Conservation (phyloP, 1,140 invertebrate genomes). For the Drosophila kanapiae region DNA sequence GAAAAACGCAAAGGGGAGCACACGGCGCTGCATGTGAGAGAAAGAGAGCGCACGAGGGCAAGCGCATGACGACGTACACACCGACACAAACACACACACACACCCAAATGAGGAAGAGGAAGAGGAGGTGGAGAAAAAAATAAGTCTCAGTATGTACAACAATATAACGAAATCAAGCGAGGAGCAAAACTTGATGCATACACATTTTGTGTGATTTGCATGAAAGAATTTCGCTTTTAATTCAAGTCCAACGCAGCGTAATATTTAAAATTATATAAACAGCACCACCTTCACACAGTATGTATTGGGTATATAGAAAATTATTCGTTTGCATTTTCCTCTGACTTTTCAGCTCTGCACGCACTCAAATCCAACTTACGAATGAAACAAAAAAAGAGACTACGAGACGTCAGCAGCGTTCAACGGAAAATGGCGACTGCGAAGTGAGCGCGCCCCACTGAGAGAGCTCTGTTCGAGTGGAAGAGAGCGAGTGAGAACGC, state of each 20-base stretch:
- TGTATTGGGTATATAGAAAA: slow-evolving; percentile 60
- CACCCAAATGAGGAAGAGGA: slow-evolving; percentile 36
- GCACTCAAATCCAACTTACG: slow-evolving; percentile 74
- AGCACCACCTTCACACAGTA: slow-evolving; percentile 58
- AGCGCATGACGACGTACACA: slow-evolving; percentile 73
- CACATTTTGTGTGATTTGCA: slow-evolving; percentile 53
- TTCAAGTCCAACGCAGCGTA: slow-evolving; percentile 21
- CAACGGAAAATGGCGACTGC: slow-evolving; percentile 35
- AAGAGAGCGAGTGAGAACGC: slow-evolving; percentile 32
- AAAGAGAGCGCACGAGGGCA: slow-evolving; percentile 75
- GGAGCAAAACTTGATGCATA: slow-evolving; percentile 61
- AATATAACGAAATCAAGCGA: slow-evolving; percentile 62
- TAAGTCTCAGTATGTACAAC: slow-evolving; percentile 48
- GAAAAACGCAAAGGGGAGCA: slow-evolving; percentile 24
- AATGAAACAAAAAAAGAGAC: slow-evolving; percentile 43
- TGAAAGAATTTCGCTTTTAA: slow-evolving; percentile 26
- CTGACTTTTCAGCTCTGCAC: slow-evolving; percentile 66
- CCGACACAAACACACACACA: slow-evolving; percentile 33
- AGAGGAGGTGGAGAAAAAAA: slow-evolving; percentile 31
- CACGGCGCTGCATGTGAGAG: slow-evolving; percentile 50
- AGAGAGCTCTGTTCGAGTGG: slow-evolving; percentile 17
- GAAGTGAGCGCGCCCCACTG: slow-evolving; percentile 28
- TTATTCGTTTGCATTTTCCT: slow-evolving; percentile 37
- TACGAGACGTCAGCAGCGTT: slow-evolving; percentile 14
- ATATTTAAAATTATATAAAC: slow-evolving; percentile 65